Evolutionary conservation across 2,113 vertebrate genomes (phyloP).

Genomic region (Dolichotis patagonum): DNA sequence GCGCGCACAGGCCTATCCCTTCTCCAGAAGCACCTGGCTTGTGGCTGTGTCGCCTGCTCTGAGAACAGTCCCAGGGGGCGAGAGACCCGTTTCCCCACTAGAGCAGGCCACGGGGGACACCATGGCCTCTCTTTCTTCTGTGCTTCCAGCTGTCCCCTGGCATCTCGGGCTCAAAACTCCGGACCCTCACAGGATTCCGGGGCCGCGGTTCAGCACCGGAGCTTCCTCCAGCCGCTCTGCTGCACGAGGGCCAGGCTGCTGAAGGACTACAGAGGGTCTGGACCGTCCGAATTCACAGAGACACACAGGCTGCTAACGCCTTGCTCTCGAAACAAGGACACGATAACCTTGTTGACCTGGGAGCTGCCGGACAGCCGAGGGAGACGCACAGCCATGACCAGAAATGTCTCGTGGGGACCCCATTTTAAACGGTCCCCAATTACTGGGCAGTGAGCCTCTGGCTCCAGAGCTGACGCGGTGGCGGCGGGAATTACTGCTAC

Average conservation of each 20-base stretch:
- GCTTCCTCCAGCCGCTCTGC: constrained; percentile 89
- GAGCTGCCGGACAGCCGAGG: constrained; percentile 94
- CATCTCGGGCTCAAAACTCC: not conserved
- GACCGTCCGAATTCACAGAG: constrained; percentile 94
- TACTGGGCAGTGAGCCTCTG: constrained; percentile 95
- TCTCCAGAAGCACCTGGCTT: not conserved
- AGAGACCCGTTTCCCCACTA: not conserved
- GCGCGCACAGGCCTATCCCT: not conserved
- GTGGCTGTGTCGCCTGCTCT: not conserved
- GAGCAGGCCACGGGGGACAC: not conserved
- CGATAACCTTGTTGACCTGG: constrained; percentile 95
- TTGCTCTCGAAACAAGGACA: constrained; percentile 94
- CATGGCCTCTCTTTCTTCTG: not conserved
- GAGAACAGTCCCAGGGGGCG: not conserved
- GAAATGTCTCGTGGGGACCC: constrained; percentile 94
- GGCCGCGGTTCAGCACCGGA: not conserved
- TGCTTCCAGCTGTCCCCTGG: not conserved
- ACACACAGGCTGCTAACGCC: constrained; percentile 95
- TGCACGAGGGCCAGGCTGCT: constrained; percentile 95
- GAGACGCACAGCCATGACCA: constrained; percentile 93
- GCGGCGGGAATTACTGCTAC: constrained; percentile 95
- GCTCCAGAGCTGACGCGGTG: constrained; percentile 96
- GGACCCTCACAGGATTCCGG: not conserved
- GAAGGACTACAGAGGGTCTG: constrained; percentile 93
- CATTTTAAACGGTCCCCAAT: constrained; percentile 96